phyloP scores from a whole-genome alignment of 2,797 vertebrate species.

The Acanthurus tractus region DNA sequence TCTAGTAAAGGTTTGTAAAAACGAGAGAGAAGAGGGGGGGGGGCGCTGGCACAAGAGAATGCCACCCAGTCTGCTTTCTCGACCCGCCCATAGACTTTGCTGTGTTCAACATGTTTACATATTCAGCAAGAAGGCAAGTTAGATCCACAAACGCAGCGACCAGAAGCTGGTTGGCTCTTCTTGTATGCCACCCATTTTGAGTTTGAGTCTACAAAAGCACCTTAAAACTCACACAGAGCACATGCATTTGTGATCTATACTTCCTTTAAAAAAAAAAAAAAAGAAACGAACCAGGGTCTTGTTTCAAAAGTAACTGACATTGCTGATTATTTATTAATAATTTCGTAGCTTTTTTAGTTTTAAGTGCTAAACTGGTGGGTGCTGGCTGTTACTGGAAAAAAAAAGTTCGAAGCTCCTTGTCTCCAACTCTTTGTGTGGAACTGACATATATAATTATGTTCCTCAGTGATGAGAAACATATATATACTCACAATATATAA shows the following conservation, averaged over 20 bases:
- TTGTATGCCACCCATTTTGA: conserved; percentile 60
- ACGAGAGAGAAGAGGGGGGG: conserved; percentile 56
- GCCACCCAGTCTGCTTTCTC: conserved; percentile 76
- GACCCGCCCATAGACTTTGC: conserved; percentile 77
- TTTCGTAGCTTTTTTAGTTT: conserved; percentile 80
- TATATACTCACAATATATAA: conserved; percentile 75
- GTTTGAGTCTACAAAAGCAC: conserved; percentile 87
- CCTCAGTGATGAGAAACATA: conserved; percentile 71
- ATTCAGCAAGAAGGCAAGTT: conserved; percentile 84
- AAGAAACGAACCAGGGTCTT: conserved; percentile 87
- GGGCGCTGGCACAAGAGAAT: conserved; percentile 62
- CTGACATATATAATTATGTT: conserved; percentile 87
- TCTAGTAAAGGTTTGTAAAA: conserved; percentile 58
- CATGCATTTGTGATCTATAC: conserved; percentile 86
- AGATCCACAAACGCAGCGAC: conserved; percentile 82
- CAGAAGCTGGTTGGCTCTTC: conserved; percentile 77
- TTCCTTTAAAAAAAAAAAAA: conserved; percentile 76
- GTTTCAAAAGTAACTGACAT: conserved; percentile 83
- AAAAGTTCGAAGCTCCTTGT: conserved; percentile 74
- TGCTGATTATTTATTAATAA: conserved; percentile 87
- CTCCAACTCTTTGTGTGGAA: conserved; percentile 83
- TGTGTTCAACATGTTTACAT: conserved; percentile 89
- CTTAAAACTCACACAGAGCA: conserved; percentile 88
- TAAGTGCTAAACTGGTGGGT: conserved; percentile 83
- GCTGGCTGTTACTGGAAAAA: conserved; percentile 86